Evolutionary conservation across 1,140 invertebrate species (phyloP), one percentile per base, ranked within the genome.

Genomic region (Drosophila obscura): DNA sequence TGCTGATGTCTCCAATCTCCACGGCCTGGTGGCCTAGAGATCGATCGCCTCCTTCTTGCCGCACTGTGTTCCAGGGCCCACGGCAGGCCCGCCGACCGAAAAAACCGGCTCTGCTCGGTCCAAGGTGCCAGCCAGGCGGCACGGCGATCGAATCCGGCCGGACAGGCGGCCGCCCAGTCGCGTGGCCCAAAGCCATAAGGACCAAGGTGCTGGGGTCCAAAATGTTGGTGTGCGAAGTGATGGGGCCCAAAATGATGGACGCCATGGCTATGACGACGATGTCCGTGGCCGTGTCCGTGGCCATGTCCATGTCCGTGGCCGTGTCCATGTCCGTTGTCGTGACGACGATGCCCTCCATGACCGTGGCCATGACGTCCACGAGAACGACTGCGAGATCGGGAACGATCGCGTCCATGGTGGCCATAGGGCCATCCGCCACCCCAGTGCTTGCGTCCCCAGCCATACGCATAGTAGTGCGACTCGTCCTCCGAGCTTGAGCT

Each of bases 61-160:
- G 64, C 52, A 61, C 11, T 60, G 49, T 59, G 55, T 48, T 55
- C 59, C 55, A 35, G 60, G 73, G 61, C 64, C 73, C 77, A 71
- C 82, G 81, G 81, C 50, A 85, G 77, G 73, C 81, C 81, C 67
- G 48, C 49, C 43, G 49, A 59, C 65, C 69, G 81, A 85, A 85
- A 85, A 85, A 85, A 85, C 81, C 74, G 73, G 15, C 51, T 31
- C n/a, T 49, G 62, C 16, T 66, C 73, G 31, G 53, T 46, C 46
- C 67, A 81, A 11, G 62, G 46, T 13, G 19, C 60, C 39, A 19
- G 28, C 28, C 31, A 77, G 59, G 61, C 31, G 44, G 43, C 43
- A 2, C 50, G 9, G n/a, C 71, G 11, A 41, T 60, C 49, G 35
- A 31, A 68, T 39, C 35, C 35, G 11, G 11, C 11, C 35, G 35